Percentiles rank a stretch among this genome's conserved stretches.
These are phyloP conservation scores for Anhinga rufa DNA, from an alignment of 2,113 vertebrate genomes.

Conservation along the genomic window DNA sequence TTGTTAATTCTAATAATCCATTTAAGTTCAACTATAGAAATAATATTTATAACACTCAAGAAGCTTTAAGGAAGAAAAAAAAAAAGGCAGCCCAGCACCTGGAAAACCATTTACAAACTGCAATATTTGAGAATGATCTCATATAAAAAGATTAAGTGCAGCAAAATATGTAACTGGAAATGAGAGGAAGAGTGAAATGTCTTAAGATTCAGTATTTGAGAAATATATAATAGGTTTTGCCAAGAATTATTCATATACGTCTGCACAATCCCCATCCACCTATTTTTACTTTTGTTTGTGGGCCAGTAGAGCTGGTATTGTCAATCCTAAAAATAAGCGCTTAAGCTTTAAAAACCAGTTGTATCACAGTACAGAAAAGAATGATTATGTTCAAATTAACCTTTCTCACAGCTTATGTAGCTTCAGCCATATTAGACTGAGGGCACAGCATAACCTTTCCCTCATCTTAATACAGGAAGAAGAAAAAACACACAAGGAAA, in stretches of 20 bases:
- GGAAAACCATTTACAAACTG: background rate
- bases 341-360: background rate
- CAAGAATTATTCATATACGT: conserved; percentile 4
- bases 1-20: background rate
- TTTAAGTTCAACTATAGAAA: background rate
- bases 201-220: background rate
- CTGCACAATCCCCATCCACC: background rate
- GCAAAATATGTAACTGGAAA: background rate
- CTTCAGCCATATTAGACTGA: background rate
- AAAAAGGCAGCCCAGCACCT: background rate
- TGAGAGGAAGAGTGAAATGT: background rate
- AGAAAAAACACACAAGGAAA: background rate
- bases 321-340: background rate
- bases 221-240: background rate
- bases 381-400: background rate
- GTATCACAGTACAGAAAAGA: background rate
- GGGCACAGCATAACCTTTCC: background rate
- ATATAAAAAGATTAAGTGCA: background rate
- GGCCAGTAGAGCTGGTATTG: conserved; percentile 13
- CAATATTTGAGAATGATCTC: background rate
- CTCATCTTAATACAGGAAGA: background rate
- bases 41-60: background rate
- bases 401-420: background rate
- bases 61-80: background rate
- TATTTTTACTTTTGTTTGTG: conserved; percentile 4